Percentiles rank a stretch among this genome's conserved stretches.
Evolutionary conservation across 1,140 invertebrate species (phyloP).

Genomic region (Drosophila quadrilineata): DNA sequence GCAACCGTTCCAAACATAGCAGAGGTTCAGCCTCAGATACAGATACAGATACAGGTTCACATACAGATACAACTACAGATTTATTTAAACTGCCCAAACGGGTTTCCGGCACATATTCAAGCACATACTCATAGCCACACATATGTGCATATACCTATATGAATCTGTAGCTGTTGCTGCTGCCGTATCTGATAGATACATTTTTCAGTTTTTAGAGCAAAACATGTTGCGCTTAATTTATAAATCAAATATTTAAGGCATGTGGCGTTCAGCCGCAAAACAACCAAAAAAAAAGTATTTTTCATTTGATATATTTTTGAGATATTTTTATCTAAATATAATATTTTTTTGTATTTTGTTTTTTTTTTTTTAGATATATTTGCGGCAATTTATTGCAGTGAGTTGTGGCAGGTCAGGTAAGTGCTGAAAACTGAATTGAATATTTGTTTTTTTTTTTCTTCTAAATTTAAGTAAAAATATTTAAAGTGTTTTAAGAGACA

Average conservation of each 20-base stretch:
- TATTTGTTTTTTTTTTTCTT: slow-evolving; percentile 11
- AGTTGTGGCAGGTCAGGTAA: slow-evolving; percentile 63
- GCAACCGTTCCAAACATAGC: slow-evolving; percentile 49
- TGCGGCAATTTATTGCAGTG: slow-evolving; percentile 22
- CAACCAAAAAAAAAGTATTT: no score
- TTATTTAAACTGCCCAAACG: slow-evolving; percentile 33
- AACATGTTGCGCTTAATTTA: slow-evolving; percentile 43
- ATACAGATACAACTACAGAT: slow-evolving; percentile 7
- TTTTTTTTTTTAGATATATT: no score
- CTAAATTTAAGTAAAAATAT: slow-evolving; percentile 29
- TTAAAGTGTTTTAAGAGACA: no score
- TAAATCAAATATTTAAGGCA: slow-evolving; percentile 37
- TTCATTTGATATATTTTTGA: not conserved
- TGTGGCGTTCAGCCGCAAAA: slow-evolving; percentile 15
- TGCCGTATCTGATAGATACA: slow-evolving; percentile 14
- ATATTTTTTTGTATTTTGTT: slow-evolving; percentile 14
- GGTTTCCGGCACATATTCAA: slow-evolving; percentile 19
- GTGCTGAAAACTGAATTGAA: slow-evolving; percentile 41
- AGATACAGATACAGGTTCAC: no score
- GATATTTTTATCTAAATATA: slow-evolving; percentile 24
- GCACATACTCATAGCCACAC: not conserved
- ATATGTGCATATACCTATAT: not conserved
- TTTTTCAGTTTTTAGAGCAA: slow-evolving; percentile 13
- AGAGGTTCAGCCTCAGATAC: slow-evolving; percentile 7
- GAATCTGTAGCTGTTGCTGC: slow-evolving; percentile 2